These are phyloP conservation scores for Physella acuta DNA, from an alignment of 1,140 invertebrate genomes.

Conservation along the genomic window DNA sequence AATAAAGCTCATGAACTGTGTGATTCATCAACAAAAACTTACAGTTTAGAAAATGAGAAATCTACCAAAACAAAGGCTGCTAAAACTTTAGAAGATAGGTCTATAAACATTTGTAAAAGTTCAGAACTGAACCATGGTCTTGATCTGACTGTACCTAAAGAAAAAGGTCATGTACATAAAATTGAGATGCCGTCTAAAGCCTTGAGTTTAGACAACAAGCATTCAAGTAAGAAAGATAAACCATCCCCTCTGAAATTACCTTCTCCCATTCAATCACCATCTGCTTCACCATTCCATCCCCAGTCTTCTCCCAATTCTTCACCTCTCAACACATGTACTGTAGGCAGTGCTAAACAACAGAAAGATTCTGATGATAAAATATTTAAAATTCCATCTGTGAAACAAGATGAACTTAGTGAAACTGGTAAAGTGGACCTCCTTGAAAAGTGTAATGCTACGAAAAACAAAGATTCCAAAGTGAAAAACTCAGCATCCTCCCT, in stretches of 20 bases:
- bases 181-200: too few species aligned
- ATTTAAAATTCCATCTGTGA: conserved; percentile 20
- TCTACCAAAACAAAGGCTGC: neutral
- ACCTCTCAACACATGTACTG: neutral
- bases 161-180: too few species aligned
- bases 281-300: conserved; percentile 11
- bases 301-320: conserved; percentile 5
- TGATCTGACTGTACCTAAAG: neutral
- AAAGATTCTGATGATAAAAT: conserved; percentile 8
- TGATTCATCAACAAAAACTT: neutral
- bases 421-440: neutral
- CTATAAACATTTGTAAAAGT: neutral
- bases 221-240: neutral
- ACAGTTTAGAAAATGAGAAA: neutral
- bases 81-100: neutral
- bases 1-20: too few species aligned
- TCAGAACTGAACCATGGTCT: neutral
- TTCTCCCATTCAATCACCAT: neutral
- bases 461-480: too few species aligned
- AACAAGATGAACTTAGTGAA: neutral
- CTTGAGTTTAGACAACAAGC: too few species aligned
- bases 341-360: neutral
- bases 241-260: neutral
- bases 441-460: too few species aligned
- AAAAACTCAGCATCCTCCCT: conserved; percentile 11